A percentile compares a stretch with the other conserved stretches of the same genome.
These are phyloP conservation scores for Orthosia cruda DNA, from an alignment of 2,888 invertebrate genomes.

Conservation along the genomic window DNA sequence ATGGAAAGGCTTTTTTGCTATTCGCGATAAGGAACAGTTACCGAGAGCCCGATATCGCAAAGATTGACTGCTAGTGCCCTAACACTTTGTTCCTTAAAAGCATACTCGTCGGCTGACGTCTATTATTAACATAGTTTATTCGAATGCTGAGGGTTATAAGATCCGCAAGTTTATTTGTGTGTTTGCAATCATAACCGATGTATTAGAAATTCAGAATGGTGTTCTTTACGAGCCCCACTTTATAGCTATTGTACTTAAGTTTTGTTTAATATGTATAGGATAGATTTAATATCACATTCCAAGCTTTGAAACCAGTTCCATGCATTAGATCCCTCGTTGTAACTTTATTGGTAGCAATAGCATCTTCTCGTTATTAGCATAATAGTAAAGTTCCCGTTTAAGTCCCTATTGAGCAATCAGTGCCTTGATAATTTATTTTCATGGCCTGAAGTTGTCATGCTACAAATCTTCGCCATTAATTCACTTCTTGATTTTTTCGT, in stretches of 20 bases:
- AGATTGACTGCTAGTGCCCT: conserved; percentile 76
- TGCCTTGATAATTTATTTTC: conserved; percentile 28
- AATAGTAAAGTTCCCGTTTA: conserved; percentile 30
- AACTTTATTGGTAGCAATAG: conserved; percentile 43
- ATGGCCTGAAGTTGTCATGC: background rate
- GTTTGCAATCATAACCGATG: conserved; percentile 44
- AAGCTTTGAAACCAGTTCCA: conserved; percentile 28
- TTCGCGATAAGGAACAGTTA: conserved; percentile 85
- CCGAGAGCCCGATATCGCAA: conserved; percentile 76
- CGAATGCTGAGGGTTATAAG: conserved; percentile 55
- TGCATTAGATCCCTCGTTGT: conserved; percentile 22
- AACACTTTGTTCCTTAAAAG: conserved; percentile 83
- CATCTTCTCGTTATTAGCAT: conserved; percentile 39
- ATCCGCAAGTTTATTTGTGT: conserved; percentile 51
- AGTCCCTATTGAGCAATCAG: conserved; percentile 38
- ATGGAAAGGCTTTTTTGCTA: conserved; percentile 90
- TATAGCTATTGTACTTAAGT: conserved; percentile 49
- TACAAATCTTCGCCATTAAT: conserved; percentile 18
- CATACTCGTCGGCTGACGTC: conserved; percentile 72
- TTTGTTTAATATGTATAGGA: conserved; percentile 45
- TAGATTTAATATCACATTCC: conserved; percentile 47
- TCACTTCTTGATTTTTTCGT: background rate
- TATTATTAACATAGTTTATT: conserved; percentile 69
- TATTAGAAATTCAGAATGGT: conserved; percentile 46
- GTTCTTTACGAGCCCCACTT: conserved; percentile 40